phyloP scores from a whole-genome alignment of 2,113 vertebrate species.

The Oryzias curvinotus region DNA sequence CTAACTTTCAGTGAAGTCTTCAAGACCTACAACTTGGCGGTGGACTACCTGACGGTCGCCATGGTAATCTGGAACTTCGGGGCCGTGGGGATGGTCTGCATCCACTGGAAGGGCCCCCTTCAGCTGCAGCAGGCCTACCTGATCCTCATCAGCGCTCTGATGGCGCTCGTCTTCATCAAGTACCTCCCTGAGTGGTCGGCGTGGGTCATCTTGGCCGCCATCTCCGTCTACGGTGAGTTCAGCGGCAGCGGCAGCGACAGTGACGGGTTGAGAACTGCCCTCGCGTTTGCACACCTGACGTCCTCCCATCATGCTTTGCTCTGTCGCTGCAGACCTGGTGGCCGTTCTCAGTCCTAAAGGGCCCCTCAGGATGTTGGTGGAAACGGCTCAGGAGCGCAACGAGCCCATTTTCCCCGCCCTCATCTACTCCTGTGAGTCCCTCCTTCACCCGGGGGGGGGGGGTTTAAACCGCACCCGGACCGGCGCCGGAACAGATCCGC shows the following conservation, averaged over 20 bases:
- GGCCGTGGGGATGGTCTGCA: constrained; percentile 95
- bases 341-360: constrained; percentile 95
- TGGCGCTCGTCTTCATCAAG: constrained; percentile 98
- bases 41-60: constrained; percentile 91
- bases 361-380: constrained; percentile 92
- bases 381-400: constrained; percentile 96
- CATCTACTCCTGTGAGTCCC: constrained; percentile 94
- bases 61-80: constrained; percentile 97
- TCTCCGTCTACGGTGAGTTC: constrained; percentile 91
- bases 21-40: constrained; percentile 93
- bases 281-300: neutral
- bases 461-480: no score
- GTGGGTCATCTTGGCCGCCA: constrained; percentile 96
- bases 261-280: no score
- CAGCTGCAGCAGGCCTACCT: constrained; percentile 96
- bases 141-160: constrained; percentile 97
- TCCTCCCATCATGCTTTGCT: constrained; percentile 33
- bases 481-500: no score
- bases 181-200: constrained; percentile 97
- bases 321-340: constrained; percentile 84
- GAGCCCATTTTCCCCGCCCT: constrained; percentile 97
- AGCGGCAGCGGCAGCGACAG: no score
- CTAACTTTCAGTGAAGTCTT: constrained; percentile 84
- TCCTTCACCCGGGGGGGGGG: neutral
- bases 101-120: constrained; percentile 96